A percentile compares a stretch with the other conserved stretches of the same genome.
phyloP scores from a whole-genome alignment of 2,113 vertebrate species.

The Eptesicus fuscus region DNA sequence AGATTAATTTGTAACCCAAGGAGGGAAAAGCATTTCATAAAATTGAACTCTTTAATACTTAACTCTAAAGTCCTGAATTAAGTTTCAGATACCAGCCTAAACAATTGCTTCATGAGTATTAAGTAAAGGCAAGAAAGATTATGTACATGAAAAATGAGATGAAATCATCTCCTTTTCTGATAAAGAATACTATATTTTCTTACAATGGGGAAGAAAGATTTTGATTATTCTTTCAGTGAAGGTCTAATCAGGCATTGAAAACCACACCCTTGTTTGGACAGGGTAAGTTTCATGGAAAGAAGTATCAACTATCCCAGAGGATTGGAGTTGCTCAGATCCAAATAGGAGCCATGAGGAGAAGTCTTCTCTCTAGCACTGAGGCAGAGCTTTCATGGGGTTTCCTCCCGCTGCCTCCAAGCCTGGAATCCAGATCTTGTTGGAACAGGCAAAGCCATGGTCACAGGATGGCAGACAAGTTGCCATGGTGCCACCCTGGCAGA shows the following conservation, averaged over 20 bases:
- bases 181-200: neutral
- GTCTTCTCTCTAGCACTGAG: neutral
- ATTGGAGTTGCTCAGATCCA: neutral
- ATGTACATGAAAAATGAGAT: neutral
- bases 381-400: too few species aligned
- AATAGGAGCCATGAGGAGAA: neutral
- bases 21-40: neutral
- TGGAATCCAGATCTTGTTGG: neutral
- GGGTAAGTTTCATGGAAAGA: neutral
- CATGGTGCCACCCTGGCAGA: neutral
- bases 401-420: neutral
- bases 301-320: neutral
- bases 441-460: neutral
- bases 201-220: neutral
- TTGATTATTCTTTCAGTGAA: neutral
- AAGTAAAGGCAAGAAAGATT: neutral
- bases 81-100: neutral
- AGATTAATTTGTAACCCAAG: constrained; percentile 4
- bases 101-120: neutral
- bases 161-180: neutral
- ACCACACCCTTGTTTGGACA: neutral
- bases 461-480: neutral
- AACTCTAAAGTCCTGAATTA: neutral
- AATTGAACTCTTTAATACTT: constrained; percentile 48
- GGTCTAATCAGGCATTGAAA: neutral